Percentiles rank a stretch among this genome's conserved stretches.
phyloP scores from a whole-genome alignment of 2,888 invertebrate species.

The Dryobota labecula region DNA sequence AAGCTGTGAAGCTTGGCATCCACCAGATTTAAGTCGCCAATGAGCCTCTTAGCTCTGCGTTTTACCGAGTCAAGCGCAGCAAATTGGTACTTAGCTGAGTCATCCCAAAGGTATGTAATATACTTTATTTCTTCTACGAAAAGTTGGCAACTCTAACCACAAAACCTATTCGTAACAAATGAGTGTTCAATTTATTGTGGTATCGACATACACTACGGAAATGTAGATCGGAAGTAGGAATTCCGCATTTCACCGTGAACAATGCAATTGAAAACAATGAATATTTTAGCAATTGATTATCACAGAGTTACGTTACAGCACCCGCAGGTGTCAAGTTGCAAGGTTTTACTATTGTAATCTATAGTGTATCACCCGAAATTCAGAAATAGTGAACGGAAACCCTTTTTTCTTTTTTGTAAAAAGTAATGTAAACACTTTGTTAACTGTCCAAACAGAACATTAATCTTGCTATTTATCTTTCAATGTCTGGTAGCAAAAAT shows the following conservation, averaged over 20 bases:
- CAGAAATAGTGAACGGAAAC: background rate
- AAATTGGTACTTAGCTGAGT: no score
- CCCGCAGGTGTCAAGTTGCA: slow-evolving; percentile 32
- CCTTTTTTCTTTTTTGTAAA: background rate
- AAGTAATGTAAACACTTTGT: slow-evolving; percentile 16
- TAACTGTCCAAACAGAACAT: slow-evolving; percentile 35
- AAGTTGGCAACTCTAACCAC: no score
- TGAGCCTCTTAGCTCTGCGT: no score
- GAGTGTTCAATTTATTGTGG: slow-evolving; percentile 15
- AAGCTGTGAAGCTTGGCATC: no score
- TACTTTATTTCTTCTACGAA: no score
- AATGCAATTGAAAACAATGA: slow-evolving; percentile 43
- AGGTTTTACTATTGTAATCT: slow-evolving; percentile 33
- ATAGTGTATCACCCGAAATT: slow-evolving; percentile 4
- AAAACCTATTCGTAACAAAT: background rate
- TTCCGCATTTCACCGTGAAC: slow-evolving; percentile 50
- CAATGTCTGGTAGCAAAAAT: slow-evolving; percentile 31
- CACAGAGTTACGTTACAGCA: slow-evolving; percentile 7
- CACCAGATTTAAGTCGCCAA: no score
- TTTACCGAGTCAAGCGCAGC: no score
- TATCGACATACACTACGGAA: slow-evolving; percentile 14
- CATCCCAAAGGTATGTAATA: no score
- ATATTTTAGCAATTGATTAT: slow-evolving; percentile 38
- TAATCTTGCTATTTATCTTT: slow-evolving; percentile 43
- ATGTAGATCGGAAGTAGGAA: slow-evolving; percentile 44